A percentile compares a stretch with the other conserved stretches of the same genome.
phyloP scores from a whole-genome alignment of 1,140 invertebrate genomes.

The Drepana arcuata region DNA sequence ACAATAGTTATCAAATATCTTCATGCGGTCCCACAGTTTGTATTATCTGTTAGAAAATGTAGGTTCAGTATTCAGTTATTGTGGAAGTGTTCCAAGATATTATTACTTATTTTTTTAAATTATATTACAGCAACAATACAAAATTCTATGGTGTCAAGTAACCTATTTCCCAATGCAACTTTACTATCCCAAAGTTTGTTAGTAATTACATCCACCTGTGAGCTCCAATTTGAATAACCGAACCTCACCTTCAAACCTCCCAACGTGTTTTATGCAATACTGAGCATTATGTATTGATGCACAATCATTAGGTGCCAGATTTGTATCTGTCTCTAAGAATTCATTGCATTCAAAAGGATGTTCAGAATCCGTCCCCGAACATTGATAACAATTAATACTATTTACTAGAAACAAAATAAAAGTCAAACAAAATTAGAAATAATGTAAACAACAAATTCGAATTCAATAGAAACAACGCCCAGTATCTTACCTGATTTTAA shows the following conservation, averaged over 20 bases:
- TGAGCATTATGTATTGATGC: constrained; percentile 85
- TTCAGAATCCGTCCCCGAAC: constrained; percentile 84
- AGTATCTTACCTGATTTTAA: constrained; percentile 20
- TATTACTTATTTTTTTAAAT: too few species aligned
- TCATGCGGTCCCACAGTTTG: too few species aligned
- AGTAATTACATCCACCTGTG: too few species aligned
- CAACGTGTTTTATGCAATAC: constrained; percentile 95
- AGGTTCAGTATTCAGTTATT: too few species aligned
- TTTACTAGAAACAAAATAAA: constrained; percentile 65
- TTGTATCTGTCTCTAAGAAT: constrained; percentile 79
- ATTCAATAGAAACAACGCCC: constrained; percentile 35
- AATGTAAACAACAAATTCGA: constrained; percentile 16
- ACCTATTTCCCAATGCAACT: too few species aligned
- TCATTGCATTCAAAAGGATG: constrained; percentile 92
- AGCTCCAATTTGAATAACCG: too few species aligned
- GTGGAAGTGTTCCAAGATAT: too few species aligned
- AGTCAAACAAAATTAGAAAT: constrained; percentile 20
- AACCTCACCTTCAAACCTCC: constrained; percentile 93
- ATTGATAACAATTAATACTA: constrained; percentile 90
- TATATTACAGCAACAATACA: too few species aligned
- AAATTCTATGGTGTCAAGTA: too few species aligned
- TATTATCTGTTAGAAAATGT: too few species aligned
- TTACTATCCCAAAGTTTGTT: too few species aligned
- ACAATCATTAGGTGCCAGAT: constrained; percentile 82
- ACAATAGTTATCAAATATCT: too few species aligned